Base-by-base conservation (phyloP, 2,797 vertebrate species). In the Perdix hodgsoniae region DNA sequence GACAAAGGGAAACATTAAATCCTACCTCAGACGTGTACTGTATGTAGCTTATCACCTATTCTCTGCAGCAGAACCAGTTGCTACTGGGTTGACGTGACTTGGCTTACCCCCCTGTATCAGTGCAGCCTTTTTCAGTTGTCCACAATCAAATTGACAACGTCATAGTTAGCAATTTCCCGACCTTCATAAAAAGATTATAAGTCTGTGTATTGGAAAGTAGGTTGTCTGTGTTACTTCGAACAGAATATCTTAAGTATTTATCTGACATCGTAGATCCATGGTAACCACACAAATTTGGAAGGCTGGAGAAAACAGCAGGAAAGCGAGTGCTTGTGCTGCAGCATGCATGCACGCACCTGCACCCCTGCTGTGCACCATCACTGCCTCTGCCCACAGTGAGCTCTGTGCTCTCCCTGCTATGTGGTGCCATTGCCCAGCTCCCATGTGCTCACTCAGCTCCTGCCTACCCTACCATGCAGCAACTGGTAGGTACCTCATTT, bases 351-450 rank as follows among this genome's bases (percentile, higher is more conserved):
- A 82, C 39, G 9, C 35, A 82, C 39, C 40, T 2, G 3, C 17
- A 23, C 19, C 29, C 17, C 22, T 23, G 8, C 27, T 0, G 0
- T 2, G 50, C 37, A 84, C 11, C 45, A 0, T 0, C 1, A 6
- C 6, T 4, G 10, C 59, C 59, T 6, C 26, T 0, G 35, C 63
- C 60, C 57, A 11, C 21, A 0, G 0, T 0, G 1, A 0, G 0
- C 0, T 1, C 11, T 47, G 45, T 9, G 64, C n/a, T 22, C 14
- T 19, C 14, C 11, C 56, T 27, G 45, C 2, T 5, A 14, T 22
- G 5, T 11, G 22, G 52, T 18, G 63, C 22, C 40, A 57, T 24
- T 2, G 22, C n/a, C 33, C 60, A 22, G 61, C 57, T 42, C 74
- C 13, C 39, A 35, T 56, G 23, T 0, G 0, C 31, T 37, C 0